Evolutionary conservation across 2,797 vertebrate species (phyloP), one percentile per base, ranked within the genome.

Genomic region (Notoglanidium macrostoma): DNA sequence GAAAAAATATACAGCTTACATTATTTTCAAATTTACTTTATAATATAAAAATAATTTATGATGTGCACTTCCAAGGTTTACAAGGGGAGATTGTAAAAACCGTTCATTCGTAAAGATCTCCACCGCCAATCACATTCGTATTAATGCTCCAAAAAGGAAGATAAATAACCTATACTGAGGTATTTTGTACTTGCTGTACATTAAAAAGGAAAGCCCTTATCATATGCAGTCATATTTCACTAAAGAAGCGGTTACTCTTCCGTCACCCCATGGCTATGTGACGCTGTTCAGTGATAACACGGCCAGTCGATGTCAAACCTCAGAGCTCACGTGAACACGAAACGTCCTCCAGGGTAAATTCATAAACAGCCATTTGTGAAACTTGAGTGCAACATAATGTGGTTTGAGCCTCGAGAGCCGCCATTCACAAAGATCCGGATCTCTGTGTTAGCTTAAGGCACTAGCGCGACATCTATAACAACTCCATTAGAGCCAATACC

Each of bases 401-500:
- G 86, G 93, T 95, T 95, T 93, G 92, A 93, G 94, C 92, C 63
- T 94, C 90, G 87, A 93, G 89, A 92, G 93, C 92, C 92, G 93
- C 92, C 93, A 92, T 90, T 89, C 89, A 85, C 82, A 77, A 83
- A 93, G 94, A 95, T 95, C 92, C 57, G 88, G 49, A 94, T 94
- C 91, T 93, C 90, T 87, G 86, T 89, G 93, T 92, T 95, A 93
- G 93, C 94, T 89, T 87, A 93, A 95, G 94, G 94, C 93, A 92
- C 92, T 92, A 91, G 93, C 92, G 92, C 94, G 90, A 90, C 90
- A 92, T 94, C 94, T 89, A 90, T 92, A 93, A 92, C 95, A 95
- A 95, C 94, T 94, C 93, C 91, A 93, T 95, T 96, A 94, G 81
- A 84, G 89, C 90, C 90, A 83, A 92, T 88, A 76, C 92, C 94